Evolutionary conservation across 2,113 vertebrate genomes (phyloP), one percentile per base, ranked within the genome.

Genomic region (Psittacus erithacus): DNA sequence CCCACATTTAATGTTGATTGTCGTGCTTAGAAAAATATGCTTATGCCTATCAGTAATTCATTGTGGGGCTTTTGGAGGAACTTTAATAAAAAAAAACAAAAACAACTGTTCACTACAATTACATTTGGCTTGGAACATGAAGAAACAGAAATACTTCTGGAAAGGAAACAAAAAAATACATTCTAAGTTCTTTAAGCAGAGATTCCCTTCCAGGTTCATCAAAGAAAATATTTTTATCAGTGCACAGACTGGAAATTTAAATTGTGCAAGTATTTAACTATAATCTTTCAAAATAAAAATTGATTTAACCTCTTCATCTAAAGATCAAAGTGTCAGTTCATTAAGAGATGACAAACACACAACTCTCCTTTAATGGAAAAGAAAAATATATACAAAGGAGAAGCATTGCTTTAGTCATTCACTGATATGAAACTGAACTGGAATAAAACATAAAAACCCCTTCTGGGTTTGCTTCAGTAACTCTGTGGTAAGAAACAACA

Each of bases 281-380:
- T 68, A 87, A 82, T 44, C 13, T 76, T 89, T 82, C 43, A 85
- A 92, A 95, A 92, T 63, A 88, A 64, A 96, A 88, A 86, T 35
- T 11, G 29, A 60, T 94, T 92, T 91, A 92, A 87, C 44, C 62
- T 83, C 55, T 75, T 92, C 49, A 78, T 64, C 29, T 88, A 62
- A 86, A 92, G 29, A 93, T 75, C 77, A 57, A 17, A 43, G 39
- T 78, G 67, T n/a, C 44, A 47, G 35, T 90, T 91, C 83, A 65
- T 74, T 81, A 90, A 83, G 35, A 82, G 59, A 85, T 65, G 87
- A 67, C 35, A 86, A 88, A 82, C 24, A 84, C 28, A 62, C 8
- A 79, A 39, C 28, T 64, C 7, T 4, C 17, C 13, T 81, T 90
- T 38, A 88, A 92, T 31, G 12, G 27, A 77, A 71, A 86, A 80